Evolutionary conservation across 1,140 invertebrate species (phyloP).

Genomic region (Manduca sexta): DNA sequence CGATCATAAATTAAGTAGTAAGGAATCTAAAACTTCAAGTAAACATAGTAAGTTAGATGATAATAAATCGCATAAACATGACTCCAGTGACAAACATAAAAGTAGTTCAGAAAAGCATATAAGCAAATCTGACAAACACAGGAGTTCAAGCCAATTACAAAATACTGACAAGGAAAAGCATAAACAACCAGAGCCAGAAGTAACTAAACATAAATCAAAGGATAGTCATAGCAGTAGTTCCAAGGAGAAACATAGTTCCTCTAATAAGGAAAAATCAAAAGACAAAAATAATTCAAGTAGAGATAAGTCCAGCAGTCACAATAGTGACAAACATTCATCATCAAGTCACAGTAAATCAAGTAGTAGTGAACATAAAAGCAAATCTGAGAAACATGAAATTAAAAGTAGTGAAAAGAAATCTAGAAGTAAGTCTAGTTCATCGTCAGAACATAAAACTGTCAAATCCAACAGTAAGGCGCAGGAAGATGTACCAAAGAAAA

Average conservation of each 20-base stretch:
- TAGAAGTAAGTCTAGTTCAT: conserved; percentile 55
- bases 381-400: conserved; percentile 33
- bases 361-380: conserved; percentile 30
- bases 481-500: conserved; percentile 68
- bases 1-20: conserved; percentile 27
- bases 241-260: conserved; percentile 54
- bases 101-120: conserved; percentile 21
- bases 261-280: conserved; percentile 53
- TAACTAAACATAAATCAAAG: conserved; percentile 56
- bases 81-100: conserved; percentile 21
- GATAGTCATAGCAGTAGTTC: conserved; percentile 46
- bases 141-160: neutral
- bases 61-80: conserved; percentile 16
- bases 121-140: conserved; percentile 5
- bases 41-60: conserved; percentile 26
- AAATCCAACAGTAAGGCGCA: conserved; percentile 54
- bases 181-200: conserved; percentile 40
- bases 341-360: conserved; percentile 46
- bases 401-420: conserved; percentile 47
- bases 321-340: conserved; percentile 50
- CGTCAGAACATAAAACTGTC: conserved; percentile 40
- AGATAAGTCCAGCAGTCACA: conserved; percentile 53
- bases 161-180: conserved; percentile 48
- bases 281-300: conserved; percentile 56
- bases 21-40: conserved; percentile 25